These are phyloP conservation scores for Dendrophyllia cribrosa DNA, from an alignment of 64 coral and sea anemone species.

Conservation along the genomic window DNA sequence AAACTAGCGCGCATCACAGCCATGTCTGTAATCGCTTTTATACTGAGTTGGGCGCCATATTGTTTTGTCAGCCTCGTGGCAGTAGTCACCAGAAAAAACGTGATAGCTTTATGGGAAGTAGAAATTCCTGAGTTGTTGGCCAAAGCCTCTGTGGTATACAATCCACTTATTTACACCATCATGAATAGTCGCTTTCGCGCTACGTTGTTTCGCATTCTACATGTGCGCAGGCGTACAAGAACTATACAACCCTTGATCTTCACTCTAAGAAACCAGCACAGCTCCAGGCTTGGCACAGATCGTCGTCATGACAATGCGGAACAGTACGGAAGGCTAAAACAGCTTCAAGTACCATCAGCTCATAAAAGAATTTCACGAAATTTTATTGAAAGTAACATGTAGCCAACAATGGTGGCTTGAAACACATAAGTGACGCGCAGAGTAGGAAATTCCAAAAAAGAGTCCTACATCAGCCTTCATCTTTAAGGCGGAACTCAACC, in stretches of 20 bases:
- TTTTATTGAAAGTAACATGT: too few relatives aligned
- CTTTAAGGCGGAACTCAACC: too few relatives aligned
- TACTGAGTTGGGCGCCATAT: conserved; percentile 85
- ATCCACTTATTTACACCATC: conserved; percentile 65
- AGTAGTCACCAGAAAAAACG: not conserved
- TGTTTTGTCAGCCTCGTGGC: conserved; percentile 58
- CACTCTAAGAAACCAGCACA: not conserved
- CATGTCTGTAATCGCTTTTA: conserved; percentile 33
- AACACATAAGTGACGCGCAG: too few relatives aligned
- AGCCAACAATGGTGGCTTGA: too few relatives aligned
- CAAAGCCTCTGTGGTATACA: conserved; percentile 82
- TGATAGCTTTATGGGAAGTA: conserved; percentile 27
- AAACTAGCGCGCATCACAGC: conserved; percentile 44
- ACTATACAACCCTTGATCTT: not conserved
- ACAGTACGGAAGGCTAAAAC: not conserved
- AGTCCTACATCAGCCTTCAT: too few relatives aligned
- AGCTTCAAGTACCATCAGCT: not conserved
- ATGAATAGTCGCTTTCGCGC: conserved; percentile 42
- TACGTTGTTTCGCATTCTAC: conserved; percentile 3
- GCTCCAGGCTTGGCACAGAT: not conserved
- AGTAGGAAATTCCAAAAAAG: too few relatives aligned
- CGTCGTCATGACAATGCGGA: not conserved
- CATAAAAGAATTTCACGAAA: too few relatives aligned
- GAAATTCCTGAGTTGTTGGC: conserved; percentile 79
- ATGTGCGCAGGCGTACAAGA: not conserved